A percentile compares a stretch with the other conserved stretches of the same genome.
phyloP scores from a whole-genome alignment of 2,797 vertebrate genomes.

The Artibeus jamaicensis region DNA sequence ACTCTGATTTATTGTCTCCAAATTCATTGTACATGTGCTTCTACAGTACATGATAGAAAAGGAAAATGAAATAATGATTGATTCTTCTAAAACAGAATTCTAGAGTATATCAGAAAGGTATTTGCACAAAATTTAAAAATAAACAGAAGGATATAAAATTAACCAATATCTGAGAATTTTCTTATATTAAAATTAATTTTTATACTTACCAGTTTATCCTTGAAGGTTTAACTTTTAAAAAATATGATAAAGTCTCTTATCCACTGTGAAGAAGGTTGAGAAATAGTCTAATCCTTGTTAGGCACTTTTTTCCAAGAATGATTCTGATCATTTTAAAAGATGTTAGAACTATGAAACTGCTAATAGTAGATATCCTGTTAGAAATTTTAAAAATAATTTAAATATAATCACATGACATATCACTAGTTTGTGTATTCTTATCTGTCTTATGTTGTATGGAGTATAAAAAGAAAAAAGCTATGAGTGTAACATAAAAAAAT shows the following conservation, averaged over 20 bases:
- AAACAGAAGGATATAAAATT: not conserved
- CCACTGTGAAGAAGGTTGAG: conserved; percentile 84
- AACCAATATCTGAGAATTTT: not conserved
- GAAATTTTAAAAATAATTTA: conserved; percentile 27
- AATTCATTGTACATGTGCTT: not conserved
- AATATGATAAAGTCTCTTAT: conserved; percentile 85
- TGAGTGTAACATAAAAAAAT: not conserved
- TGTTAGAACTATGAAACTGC: conserved; percentile 59
- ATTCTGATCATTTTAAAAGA: conserved; percentile 83
- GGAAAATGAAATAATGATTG: not conserved
- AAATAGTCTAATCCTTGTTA: conserved; percentile 85
- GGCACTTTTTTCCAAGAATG: conserved; percentile 82
- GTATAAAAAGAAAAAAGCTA: not conserved
- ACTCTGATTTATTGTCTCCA: not conserved
- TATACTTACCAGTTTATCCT: conserved; percentile 84
- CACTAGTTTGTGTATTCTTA: not conserved
- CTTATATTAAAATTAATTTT: not conserved
- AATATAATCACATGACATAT: not conserved
- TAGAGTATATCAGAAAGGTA: not conserved
- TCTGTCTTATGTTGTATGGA: not conserved
- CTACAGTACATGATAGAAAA: not conserved
- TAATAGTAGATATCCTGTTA: conserved; percentile 65
- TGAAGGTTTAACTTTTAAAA: conserved; percentile 77
- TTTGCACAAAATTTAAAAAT: not conserved
- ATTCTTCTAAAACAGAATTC: not conserved